Conservation (phyloP, 2,797 vertebrate genomes). For the Acanthurus leucopareius region DNA sequence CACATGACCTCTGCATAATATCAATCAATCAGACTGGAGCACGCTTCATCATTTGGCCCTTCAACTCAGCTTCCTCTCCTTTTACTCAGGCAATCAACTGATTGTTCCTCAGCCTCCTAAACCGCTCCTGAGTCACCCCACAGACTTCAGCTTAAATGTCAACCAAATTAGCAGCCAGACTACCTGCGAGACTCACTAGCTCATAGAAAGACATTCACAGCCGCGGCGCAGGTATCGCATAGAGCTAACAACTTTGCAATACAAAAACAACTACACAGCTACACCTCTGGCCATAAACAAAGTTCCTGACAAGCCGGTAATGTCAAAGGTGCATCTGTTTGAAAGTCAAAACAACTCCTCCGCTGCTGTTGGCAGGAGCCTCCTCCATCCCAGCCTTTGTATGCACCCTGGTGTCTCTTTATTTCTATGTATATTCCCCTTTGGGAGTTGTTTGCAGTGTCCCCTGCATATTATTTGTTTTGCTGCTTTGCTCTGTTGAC, state of each 20-base stretch:
- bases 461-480: constrained; percentile 43
- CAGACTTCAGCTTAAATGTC: constrained; percentile 68
- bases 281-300: constrained; percentile 37
- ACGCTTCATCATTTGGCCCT: constrained; percentile 44
- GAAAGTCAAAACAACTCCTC: constrained; percentile 43
- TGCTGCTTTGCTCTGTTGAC: constrained; percentile 26
- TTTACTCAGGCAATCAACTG: constrained; percentile 62
- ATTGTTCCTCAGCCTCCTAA: constrained; percentile 57
- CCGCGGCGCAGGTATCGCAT: background rate
- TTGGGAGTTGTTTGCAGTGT: constrained; percentile 39
- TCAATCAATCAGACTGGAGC: constrained; percentile 54
- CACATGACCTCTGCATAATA: constrained; percentile 54
- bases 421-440: constrained; percentile 43
- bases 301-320: constrained; percentile 54
- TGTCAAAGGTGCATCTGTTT: constrained; percentile 42
- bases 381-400: constrained; percentile 23
- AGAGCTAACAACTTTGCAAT: constrained; percentile 31
- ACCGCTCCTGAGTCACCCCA: constrained; percentile 43
- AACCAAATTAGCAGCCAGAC: constrained; percentile 66
- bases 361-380: constrained; percentile 7
- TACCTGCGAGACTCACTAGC: constrained; percentile 42
- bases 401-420: constrained; percentile 34
- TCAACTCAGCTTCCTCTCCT: constrained; percentile 52
- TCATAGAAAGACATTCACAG: constrained; percentile 31
- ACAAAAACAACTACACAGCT: constrained; percentile 21